Evolutionary conservation across 2,113 vertebrate genomes (phyloP).

Genomic region (Esox niger): DNA sequence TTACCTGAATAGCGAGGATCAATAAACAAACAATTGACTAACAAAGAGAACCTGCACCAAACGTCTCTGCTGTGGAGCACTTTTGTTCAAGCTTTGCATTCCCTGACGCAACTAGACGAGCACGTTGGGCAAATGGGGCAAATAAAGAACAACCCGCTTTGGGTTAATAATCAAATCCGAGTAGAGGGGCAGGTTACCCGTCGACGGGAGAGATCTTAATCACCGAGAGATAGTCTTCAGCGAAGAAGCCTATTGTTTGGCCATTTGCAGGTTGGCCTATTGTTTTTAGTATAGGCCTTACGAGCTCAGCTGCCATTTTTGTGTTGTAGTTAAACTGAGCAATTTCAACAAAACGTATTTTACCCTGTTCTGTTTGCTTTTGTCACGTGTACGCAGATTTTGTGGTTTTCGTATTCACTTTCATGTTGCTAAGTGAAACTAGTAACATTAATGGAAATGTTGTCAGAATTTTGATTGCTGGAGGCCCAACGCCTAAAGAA

Average conservation of each 20-base stretch:
- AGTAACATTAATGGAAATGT: neutral
- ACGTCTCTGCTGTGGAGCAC: neutral
- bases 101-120: neutral
- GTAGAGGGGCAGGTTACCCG: neutral
- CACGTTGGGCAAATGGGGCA: neutral
- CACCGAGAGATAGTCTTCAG: neutral
- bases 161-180: neutral
- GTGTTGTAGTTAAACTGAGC: neutral
- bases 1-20: neutral
- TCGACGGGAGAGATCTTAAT: neutral
- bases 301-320: neutral
- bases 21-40: slow-evolving; percentile 4
- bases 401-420: neutral
- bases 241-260: too few species aligned
- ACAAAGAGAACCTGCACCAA: neutral
- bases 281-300: neutral
- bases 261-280: neutral
- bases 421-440: neutral
- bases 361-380: slow-evolving; percentile 1
- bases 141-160: neutral
- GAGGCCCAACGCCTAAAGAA: neutral
- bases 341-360: neutral
- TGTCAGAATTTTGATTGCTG: too few species aligned
- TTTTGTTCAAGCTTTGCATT: neutral
- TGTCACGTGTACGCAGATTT: neutral